These are phyloP conservation scores for Callosobruchus maculatus DNA, from an alignment of 2,888 invertebrate genomes.

Conservation along the genomic window DNA sequence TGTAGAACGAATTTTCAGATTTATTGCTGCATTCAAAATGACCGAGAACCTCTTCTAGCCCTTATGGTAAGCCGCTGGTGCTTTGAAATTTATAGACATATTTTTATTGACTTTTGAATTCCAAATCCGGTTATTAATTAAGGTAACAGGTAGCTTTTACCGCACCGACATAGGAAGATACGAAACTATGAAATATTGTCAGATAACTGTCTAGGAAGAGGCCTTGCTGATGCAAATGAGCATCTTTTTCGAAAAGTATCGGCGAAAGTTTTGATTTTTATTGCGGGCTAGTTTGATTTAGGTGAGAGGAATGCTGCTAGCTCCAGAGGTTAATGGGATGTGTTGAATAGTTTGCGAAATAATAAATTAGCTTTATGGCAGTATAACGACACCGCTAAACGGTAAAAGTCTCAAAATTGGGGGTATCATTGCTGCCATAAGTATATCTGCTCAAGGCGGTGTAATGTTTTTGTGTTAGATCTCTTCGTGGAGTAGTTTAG, in stretches of 20 bases:
- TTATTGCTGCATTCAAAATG: too few relatives aligned
- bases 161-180: conserved; percentile 6
- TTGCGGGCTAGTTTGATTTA: not conserved
- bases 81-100: conserved; percentile 10
- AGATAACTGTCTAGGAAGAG: conserved; percentile 14
- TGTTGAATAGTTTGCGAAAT: not conserved
- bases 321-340: not conserved
- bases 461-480: not conserved
- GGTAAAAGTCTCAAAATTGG: not conserved
- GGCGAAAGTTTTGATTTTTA: conserved; percentile 12
- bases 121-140: conserved; percentile 15
- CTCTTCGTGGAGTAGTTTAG: not conserved
- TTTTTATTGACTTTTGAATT: conserved; percentile 11
- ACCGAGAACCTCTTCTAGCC: too few relatives aligned
- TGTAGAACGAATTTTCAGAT: too few relatives aligned
- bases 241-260: conserved; percentile 5
- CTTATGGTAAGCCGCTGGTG: not conserved
- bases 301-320: not conserved
- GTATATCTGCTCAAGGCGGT: not conserved
- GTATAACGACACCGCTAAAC: not conserved
- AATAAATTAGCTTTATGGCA: not conserved
- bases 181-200: conserved; percentile 12
- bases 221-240: not conserved
- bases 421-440: not conserved
- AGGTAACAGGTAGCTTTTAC: conserved; percentile 14